Evolutionary conservation across 2,797 vertebrate genomes (phyloP).

Genomic region (Spinibarbus caldwelli): DNA sequence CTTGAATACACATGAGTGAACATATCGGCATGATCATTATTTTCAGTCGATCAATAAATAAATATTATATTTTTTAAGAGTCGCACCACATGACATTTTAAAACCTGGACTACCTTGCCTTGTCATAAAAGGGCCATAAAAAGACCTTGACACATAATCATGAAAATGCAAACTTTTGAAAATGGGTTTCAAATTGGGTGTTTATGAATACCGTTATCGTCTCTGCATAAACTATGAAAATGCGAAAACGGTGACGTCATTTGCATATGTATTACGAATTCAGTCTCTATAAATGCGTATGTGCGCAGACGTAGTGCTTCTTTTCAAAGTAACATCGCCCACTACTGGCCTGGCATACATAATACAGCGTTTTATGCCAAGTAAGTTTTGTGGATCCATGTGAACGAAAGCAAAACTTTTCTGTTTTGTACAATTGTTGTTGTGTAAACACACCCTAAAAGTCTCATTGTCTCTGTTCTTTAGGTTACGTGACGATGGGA

Average conservation of each 20-base stretch:
- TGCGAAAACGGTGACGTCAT: too few species aligned
- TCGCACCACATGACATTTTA: not conserved
- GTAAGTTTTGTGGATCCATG: not conserved
- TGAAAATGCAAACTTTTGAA: too few species aligned
- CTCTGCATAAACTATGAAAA: too few species aligned
- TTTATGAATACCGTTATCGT: too few species aligned
- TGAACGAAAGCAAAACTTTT: not conserved
- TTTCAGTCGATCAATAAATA: not conserved
- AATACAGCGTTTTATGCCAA: not conserved
- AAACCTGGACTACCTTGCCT: not conserved
- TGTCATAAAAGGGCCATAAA: too few species aligned
- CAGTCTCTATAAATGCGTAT: not conserved
- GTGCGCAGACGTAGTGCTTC: not conserved
- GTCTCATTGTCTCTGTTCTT: not conserved
- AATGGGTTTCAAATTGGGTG: too few species aligned
- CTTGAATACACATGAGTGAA: not conserved
- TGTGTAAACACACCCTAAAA: not conserved
- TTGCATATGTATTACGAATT: too few species aligned
- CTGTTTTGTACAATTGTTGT: not conserved
- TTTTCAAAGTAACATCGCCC: not conserved
- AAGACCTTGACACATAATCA: too few species aligned
- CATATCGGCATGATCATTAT: not conserved
- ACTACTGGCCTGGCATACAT: not conserved
- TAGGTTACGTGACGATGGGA: constrained; percentile 99
- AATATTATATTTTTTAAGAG: not conserved